Conservation (phyloP, 2,888 invertebrate genomes). For the Eupithecia subfuscata region DNA sequence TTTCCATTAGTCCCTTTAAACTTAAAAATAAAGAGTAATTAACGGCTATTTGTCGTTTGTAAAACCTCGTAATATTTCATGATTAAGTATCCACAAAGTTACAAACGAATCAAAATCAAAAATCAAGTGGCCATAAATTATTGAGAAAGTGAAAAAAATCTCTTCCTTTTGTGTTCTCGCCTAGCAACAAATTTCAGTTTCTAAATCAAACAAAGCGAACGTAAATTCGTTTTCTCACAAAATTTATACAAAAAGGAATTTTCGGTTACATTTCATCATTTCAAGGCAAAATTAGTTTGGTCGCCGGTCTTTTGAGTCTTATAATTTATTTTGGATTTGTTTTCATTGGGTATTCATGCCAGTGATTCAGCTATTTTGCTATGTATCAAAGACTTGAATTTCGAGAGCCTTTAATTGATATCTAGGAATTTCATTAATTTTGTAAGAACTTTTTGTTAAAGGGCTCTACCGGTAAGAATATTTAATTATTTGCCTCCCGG, state of each 20-base stretch:
- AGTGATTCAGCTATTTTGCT: slow-evolving; percentile 19
- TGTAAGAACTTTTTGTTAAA: background rate
- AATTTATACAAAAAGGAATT: slow-evolving; percentile 19
- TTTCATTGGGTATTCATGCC: slow-evolving; percentile 36
- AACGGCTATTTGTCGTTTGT: background rate
- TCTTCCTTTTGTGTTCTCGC: background rate
- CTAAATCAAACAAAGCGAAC: slow-evolving; percentile 8
- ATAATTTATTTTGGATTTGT: slow-evolving; percentile 37
- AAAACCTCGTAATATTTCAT: too few species aligned
- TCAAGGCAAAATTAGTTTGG: slow-evolving; percentile 16
- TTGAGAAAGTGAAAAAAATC: background rate
- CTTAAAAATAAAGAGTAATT: background rate
- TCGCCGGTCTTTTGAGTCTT: slow-evolving; percentile 21
- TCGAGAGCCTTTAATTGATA: background rate
- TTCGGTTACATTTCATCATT: slow-evolving; percentile 19
- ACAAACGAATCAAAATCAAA: too few species aligned
- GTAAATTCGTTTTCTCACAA: slow-evolving; percentile 10
- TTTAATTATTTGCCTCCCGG: background rate
- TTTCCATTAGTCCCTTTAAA: background rate
- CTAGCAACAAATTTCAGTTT: slow-evolving; percentile 9
- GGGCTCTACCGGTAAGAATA: background rate
- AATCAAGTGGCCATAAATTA: too few species aligned
- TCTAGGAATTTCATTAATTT: slow-evolving; percentile 1
- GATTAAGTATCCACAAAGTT: too few species aligned
- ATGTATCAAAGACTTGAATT: slow-evolving; percentile 17